phyloP scores from a whole-genome alignment of 1,140 invertebrate species.

The Amyelois transitella region DNA sequence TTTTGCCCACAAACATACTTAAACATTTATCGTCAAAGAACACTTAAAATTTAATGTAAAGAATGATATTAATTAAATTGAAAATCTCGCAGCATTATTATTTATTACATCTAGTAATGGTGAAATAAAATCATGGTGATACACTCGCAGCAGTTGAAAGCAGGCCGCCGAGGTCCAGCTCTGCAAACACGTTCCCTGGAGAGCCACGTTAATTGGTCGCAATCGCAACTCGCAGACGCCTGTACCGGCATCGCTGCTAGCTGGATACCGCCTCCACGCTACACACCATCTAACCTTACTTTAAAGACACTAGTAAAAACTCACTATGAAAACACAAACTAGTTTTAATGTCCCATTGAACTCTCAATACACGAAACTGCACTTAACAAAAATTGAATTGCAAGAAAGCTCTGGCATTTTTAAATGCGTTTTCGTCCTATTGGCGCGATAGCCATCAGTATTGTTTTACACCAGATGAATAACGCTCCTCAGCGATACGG shows the following conservation, averaged over 20 bases:
- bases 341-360: conserved; percentile 43
- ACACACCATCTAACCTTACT: background rate
- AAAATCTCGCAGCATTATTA: too few species aligned
- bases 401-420: conserved; percentile 44
- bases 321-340: conserved; percentile 10
- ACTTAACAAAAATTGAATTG: conserved; percentile 46
- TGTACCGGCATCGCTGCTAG: background rate
- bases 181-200: conserved; percentile 47
- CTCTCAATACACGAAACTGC: conserved; percentile 53
- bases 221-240: conserved; percentile 24
- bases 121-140: background rate
- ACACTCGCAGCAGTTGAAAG: conserved; percentile 37
- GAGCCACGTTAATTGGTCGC: conserved; percentile 61
- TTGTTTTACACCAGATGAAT: conserved; percentile 64
- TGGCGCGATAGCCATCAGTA: conserved; percentile 54
- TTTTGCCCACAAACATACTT: too few species aligned
- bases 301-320: background rate
- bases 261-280: too few species aligned
- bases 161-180: conserved; percentile 41
- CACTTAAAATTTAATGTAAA: too few species aligned
- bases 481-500: conserved; percentile 45
- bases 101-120: background rate
- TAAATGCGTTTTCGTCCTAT: conserved; percentile 58
- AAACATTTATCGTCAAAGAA: too few species aligned
- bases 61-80: too few species aligned